These are phyloP conservation scores for Solea senegalensis DNA, from an alignment of 2,113 vertebrate genomes.

Conservation along the genomic window DNA sequence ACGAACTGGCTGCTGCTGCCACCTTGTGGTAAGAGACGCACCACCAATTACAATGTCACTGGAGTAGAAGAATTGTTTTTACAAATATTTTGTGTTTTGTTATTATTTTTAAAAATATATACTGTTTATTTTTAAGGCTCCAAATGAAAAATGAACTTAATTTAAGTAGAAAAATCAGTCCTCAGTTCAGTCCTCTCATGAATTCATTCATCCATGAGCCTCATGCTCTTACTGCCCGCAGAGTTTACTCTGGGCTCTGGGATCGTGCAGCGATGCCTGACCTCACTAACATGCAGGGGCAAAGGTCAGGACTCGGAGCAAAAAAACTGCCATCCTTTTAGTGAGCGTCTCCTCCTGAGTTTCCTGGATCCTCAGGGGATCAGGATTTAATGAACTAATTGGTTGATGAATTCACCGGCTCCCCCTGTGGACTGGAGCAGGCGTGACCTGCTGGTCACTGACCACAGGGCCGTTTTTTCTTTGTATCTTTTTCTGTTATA, in stretches of 20 bases:
- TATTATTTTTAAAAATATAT: too few species aligned
- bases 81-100: too few species aligned
- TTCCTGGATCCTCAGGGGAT: constrained; percentile 27
- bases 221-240: constrained; percentile 18
- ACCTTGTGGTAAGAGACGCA: too few species aligned
- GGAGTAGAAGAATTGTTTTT: too few species aligned
- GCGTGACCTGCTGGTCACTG: neutral
- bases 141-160: too few species aligned
- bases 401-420: constrained; percentile 62
- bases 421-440: constrained; percentile 29
- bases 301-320: constrained; percentile 53
- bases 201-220: constrained; percentile 43
- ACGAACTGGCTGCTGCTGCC: too few species aligned
- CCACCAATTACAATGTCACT: too few species aligned
- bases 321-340: constrained; percentile 40
- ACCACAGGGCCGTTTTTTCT: too few species aligned
- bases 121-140: too few species aligned
- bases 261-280: constrained; percentile 20
- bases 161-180: too few species aligned
- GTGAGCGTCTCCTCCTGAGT: constrained; percentile 49
- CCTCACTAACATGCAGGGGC: constrained; percentile 30
- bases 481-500: too few species aligned
- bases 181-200: neutral
- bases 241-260: constrained; percentile 45
- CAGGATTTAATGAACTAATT: constrained; percentile 67